Conservation (phyloP, 2,797 vertebrate species). For the Brotula barbata region DNA sequence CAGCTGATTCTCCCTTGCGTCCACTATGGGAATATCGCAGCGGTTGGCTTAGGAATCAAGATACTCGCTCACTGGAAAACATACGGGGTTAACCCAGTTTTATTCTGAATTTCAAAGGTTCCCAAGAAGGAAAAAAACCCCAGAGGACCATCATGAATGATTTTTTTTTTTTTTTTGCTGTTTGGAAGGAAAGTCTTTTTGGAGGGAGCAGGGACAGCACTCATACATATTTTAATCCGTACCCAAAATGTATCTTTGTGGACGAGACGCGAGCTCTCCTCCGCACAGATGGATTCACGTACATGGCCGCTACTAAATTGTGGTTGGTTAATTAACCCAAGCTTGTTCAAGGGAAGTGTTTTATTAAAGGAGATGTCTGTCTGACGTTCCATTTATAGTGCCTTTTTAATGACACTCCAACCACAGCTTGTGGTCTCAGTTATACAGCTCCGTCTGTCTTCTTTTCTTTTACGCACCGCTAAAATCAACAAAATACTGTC, state of each 20-base stretch:
- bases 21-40: conserved; percentile 45
- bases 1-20: conserved; percentile 44
- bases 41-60: conserved; percentile 48
- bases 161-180: conserved; percentile 44
- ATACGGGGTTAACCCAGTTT: conserved; percentile 64
- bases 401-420: conserved; percentile 56
- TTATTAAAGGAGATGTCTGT: conserved; percentile 60
- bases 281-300: conserved; percentile 22
- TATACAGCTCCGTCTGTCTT: conserved; percentile 57
- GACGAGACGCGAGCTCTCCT: background rate
- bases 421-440: conserved; percentile 61
- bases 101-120: conserved; percentile 57
- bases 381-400: conserved; percentile 56
- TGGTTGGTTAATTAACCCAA: conserved; percentile 39
- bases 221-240: conserved; percentile 31
- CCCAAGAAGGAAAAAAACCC: conserved; percentile 51
- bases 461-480: conserved; percentile 54
- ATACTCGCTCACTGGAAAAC: conserved; percentile 61
- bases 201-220: conserved; percentile 23
- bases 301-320: background rate
- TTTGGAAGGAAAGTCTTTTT: conserved; percentile 40
- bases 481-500: conserved; percentile 68
- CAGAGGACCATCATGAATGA: conserved; percentile 52
- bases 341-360: conserved; percentile 43
- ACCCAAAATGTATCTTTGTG: background rate